phyloP scores from a whole-genome alignment of 1,140 invertebrate species.

The Proales similis region DNA sequence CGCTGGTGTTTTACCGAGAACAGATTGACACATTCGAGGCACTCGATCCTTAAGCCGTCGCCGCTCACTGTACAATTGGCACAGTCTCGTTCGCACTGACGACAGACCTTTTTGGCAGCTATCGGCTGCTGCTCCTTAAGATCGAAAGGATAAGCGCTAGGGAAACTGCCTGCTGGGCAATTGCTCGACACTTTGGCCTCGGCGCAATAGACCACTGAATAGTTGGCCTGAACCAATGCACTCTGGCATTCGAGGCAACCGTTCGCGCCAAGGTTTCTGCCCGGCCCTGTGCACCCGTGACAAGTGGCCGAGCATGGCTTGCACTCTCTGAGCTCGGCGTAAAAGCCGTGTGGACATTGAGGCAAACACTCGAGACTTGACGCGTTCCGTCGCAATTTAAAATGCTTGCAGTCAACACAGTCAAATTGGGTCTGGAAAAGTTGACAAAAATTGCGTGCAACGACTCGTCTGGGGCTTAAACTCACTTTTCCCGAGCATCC shows the following conservation, averaged over 20 bases:
- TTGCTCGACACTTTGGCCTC: not conserved
- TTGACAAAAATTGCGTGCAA: not conserved
- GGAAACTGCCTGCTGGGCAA: not conserved
- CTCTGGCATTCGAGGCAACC: conserved; percentile 18
- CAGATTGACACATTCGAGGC: conserved; percentile 11
- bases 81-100: conserved; percentile 18
- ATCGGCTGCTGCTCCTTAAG: not conserved
- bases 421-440: conserved; percentile 3
- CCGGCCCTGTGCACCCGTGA: conserved; percentile 14
- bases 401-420: conserved; percentile 10
- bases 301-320: conserved; percentile 2
- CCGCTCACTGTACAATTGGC: not conserved
- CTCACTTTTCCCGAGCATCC: conserved; percentile 11
- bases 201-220: conserved; percentile 8
- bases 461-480: not conserved
- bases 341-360: conserved; percentile 3
- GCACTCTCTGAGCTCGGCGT: not conserved
- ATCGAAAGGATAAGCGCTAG: not conserved
- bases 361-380: not conserved
- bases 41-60: not conserved
- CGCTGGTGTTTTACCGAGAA: not conserved
- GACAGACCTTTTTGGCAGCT: conserved; percentile 8
- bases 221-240: conserved; percentile 14
- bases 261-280: conserved; percentile 5
- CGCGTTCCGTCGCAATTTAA: not conserved